These are phyloP conservation scores for Chromis chromis DNA, from an alignment of 2,797 vertebrate genomes.

Conservation along the genomic window DNA sequence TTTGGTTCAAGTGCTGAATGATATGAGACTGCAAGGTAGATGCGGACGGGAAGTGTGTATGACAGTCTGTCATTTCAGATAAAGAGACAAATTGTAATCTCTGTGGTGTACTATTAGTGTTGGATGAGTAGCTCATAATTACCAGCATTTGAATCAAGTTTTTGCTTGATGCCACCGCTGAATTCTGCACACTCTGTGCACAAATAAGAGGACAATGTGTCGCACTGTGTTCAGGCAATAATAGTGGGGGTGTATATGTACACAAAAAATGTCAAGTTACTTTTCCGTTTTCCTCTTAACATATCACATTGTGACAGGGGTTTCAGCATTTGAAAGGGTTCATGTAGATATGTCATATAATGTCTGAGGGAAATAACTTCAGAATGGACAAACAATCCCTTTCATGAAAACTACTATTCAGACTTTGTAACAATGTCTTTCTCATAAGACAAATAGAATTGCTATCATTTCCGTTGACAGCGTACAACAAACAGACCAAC, in stretches of 20 bases:
- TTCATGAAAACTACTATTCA: conserved; percentile 72
- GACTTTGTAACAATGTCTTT: conserved; percentile 77
- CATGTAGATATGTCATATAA: conserved; percentile 61
- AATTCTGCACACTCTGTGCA: conserved; percentile 16
- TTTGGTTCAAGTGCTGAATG: conserved; percentile 78
- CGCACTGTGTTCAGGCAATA: conserved; percentile 20
- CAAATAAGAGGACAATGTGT: conserved; percentile 29
- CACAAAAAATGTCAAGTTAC: conserved; percentile 43
- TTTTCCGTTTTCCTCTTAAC: conserved; percentile 64
- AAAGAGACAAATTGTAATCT: conserved; percentile 68
- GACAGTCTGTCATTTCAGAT: conserved; percentile 71
- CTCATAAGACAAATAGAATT: conserved; percentile 80
- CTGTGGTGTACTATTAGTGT: conserved; percentile 54
- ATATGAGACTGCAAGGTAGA: conserved; percentile 69
- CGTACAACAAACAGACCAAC: conserved; percentile 77
- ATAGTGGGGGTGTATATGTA: conserved; percentile 10
- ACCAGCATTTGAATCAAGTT: conserved; percentile 64
- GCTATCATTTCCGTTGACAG: conserved; percentile 82
- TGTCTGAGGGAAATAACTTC: conserved; percentile 73
- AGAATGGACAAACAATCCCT: conserved; percentile 76
- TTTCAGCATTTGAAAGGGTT: conserved; percentile 64
- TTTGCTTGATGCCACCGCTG: conserved; percentile 31
- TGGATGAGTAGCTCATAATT: conserved; percentile 71
- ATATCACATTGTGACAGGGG: conserved; percentile 63
- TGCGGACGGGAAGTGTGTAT: conserved; percentile 39